phyloP scores from a whole-genome alignment of 2,888 invertebrate species.

The Ectemnius lituratus region DNA sequence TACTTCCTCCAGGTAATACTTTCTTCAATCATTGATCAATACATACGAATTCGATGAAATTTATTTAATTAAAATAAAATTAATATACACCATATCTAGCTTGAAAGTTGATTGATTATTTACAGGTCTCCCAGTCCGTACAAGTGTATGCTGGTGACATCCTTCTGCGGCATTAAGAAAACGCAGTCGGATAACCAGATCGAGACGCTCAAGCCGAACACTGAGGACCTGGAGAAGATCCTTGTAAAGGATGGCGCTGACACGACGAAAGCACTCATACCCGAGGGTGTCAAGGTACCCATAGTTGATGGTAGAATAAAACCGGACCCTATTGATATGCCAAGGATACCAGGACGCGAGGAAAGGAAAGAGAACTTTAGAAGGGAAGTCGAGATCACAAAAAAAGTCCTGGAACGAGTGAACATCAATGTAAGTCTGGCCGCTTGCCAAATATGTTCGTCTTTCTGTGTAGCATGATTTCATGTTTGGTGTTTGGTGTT shows the following conservation, averaged over 20 bases:
- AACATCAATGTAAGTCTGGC: conserved; percentile 71
- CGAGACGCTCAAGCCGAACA: conserved; percentile 79
- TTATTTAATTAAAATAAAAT: background rate
- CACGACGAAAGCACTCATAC: conserved; percentile 83
- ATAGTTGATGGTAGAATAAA: conserved; percentile 81
- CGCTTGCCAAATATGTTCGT: background rate
- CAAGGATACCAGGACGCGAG: conserved; percentile 72
- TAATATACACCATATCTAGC: too few species aligned
- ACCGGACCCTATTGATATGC: conserved; percentile 86
- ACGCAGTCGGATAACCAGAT: conserved; percentile 76
- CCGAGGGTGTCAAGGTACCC: conserved; percentile 81
- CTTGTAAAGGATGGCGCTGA: conserved; percentile 82
- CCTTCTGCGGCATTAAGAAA: conserved; percentile 92
- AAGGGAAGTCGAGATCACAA: conserved; percentile 76
- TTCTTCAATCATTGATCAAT: background rate
- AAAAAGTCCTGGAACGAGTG: conserved; percentile 73
- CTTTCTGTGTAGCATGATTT: conserved; percentile 3
- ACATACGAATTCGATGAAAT: background rate
- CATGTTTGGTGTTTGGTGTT: background rate
- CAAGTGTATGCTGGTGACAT: conserved; percentile 92
- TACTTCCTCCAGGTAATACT: conserved; percentile 70
- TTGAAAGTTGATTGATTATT: background rate
- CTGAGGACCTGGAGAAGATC: conserved; percentile 81
- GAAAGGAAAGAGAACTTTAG: conserved; percentile 76
- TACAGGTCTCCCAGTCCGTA: conserved; percentile 91